phyloP scores from a whole-genome alignment of 2,797 vertebrate genomes.

The Acanthopagrus latus region DNA sequence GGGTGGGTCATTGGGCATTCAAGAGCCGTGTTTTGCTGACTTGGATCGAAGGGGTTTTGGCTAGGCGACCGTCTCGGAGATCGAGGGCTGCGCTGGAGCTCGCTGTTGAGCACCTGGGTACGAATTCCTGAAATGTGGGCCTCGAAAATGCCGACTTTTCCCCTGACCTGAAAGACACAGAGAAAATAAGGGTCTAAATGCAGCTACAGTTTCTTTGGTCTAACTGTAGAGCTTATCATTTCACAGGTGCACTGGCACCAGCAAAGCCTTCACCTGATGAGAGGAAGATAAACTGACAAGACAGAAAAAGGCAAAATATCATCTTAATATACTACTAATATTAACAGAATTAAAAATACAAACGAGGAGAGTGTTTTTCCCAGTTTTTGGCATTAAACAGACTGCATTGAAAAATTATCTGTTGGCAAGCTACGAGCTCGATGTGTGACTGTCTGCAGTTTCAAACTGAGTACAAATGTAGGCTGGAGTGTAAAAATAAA shows the following conservation, averaged over 20 bases:
- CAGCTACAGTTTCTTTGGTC: slow-evolving; percentile 18
- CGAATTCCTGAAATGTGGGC: slow-evolving; percentile 90
- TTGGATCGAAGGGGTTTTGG: slow-evolving; percentile 54
- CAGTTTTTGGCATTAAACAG: slow-evolving; percentile 24
- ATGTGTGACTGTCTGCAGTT: slow-evolving; percentile 29
- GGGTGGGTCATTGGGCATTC: slow-evolving; percentile 72
- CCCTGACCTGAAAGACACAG: slow-evolving; percentile 75
- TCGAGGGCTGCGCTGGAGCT: slow-evolving; percentile 88
- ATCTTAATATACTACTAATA: background rate
- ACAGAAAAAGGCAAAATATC: background rate
- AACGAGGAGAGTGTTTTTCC: slow-evolving; percentile 1
- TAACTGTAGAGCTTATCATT: slow-evolving; percentile 30
- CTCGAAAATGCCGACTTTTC: slow-evolving; percentile 93
- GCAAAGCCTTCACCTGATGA: slow-evolving; percentile 1
- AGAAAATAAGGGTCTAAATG: slow-evolving; percentile 4
- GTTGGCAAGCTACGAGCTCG: slow-evolving; percentile 19
- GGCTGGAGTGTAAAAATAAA: background rate
- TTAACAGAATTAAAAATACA: background rate
- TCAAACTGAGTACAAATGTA: slow-evolving; percentile 13
- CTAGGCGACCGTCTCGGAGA: slow-evolving; percentile 75
- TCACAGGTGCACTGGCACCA: slow-evolving; percentile 29
- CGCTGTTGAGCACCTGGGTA: slow-evolving; percentile 86
- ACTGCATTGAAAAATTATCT: slow-evolving; percentile 15
- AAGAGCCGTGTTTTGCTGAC: slow-evolving; percentile 42
- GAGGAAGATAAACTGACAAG: background rate